A percentile compares a stretch with the other conserved stretches of the same genome.
Evolutionary conservation across 2,888 invertebrate genomes (phyloP).

Genomic region (Drosophila falleni): DNA sequence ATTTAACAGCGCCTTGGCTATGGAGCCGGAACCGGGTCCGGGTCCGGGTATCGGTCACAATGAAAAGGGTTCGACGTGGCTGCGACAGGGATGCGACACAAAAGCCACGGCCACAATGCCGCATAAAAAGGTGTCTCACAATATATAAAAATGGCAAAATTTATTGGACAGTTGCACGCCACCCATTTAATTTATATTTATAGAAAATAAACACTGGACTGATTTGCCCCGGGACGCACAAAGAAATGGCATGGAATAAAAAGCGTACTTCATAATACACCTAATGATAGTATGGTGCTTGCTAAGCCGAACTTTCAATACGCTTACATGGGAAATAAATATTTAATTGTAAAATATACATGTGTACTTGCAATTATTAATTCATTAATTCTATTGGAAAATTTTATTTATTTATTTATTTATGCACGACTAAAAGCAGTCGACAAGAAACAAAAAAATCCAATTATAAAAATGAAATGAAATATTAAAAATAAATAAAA

Average conservation of each 20-base stretch:
- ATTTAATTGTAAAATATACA: too few relatives aligned
- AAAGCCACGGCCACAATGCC: conserved; percentile 62
- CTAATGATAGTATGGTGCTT: conserved; percentile 4
- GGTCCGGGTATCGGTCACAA: conserved; percentile 54
- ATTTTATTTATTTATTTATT: too few relatives aligned
- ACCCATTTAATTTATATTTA: conserved; percentile 81
- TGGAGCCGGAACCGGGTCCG: not conserved
- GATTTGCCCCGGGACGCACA: conserved; percentile 46
- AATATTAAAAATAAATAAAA: too few relatives aligned
- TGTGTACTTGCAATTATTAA: too few relatives aligned
- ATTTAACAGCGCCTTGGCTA: conserved; percentile 7
- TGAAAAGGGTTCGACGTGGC: conserved; percentile 78
- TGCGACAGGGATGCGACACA: conserved; percentile 66
- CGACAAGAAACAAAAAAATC: too few relatives aligned
- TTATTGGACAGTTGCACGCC: conserved; percentile 84
- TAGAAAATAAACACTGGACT: conserved; percentile 73
- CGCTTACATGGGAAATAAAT: conserved; percentile 14
- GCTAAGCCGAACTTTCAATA: not conserved
- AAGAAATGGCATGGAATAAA: conserved; percentile 27
- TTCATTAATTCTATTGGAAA: too few relatives aligned
- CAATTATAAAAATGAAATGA: too few relatives aligned
- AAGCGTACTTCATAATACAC: conserved; percentile 29
- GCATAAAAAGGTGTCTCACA: conserved; percentile 71
- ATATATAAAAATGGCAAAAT: conserved; percentile 78
- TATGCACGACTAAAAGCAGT: too few relatives aligned